Evolutionary conservation across 2,113 vertebrate genomes (phyloP).

Genomic region (Melospiza melodia): DNA sequence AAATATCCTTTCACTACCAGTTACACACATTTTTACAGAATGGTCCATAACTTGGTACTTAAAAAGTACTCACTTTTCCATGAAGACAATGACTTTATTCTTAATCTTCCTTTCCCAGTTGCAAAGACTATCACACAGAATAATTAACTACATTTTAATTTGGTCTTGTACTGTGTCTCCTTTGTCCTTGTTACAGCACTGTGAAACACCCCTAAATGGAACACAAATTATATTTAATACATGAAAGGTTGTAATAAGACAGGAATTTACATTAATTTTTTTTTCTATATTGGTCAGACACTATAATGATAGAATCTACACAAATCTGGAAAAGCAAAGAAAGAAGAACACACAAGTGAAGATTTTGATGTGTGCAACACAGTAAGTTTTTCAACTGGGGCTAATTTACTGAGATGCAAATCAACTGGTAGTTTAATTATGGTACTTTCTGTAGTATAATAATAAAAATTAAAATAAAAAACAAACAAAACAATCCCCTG

Average conservation of each 20-base stretch:
- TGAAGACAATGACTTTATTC: not conserved
- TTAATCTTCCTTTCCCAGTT: not conserved
- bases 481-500: no score
- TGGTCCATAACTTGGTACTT: not conserved
- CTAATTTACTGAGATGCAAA: not conserved
- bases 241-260: not conserved
- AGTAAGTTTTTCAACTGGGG: not conserved
- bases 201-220: not conserved
- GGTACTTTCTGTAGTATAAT: not conserved
- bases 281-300: not conserved
- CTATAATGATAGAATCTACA: not conserved
- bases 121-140: not conserved
- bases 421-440: not conserved
- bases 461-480: not conserved
- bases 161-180: not conserved
- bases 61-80: not conserved
- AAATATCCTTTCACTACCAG: not conserved
- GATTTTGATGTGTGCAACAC: not conserved
- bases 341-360: not conserved
- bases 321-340: not conserved
- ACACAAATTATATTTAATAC: not conserved
- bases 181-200: not conserved
- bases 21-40: not conserved
- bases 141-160: not conserved
- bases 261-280: not conserved